Evolutionary conservation across 2,888 invertebrate genomes (phyloP), one percentile per base, ranked within the genome.

Genomic region (Galerucella pusilla): DNA sequence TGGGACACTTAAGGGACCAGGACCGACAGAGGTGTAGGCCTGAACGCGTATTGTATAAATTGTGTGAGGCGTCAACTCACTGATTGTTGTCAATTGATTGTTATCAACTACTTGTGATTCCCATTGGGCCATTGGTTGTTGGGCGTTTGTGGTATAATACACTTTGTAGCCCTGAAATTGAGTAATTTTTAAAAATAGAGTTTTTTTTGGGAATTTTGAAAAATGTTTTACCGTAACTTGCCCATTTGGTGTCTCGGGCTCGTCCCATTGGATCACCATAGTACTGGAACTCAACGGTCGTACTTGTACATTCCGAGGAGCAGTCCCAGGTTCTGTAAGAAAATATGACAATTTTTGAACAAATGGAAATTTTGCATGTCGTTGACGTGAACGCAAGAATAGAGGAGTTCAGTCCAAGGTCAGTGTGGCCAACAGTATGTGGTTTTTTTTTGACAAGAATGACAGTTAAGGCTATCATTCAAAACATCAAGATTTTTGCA

Each of bases 251-350:
- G 96, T 96, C 87, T 97, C 97, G 20, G 99, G 99, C 86, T 97
- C 97, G 84, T 97, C 96, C 99, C 99, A 99, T 86, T 97, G 96
- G 82, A 99, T 97, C 74, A 98, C 94, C 94, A 99, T 96, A 54
- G 98, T 97, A 86, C 95, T 97, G 71, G 97, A 95, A 88, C 97
- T 97, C 81, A 98, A 91, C 7, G 98, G 97, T 71, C 97, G 92
- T 70, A 97, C 98, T 90, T 96, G 95, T 59, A 99, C 96, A 88
- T 97, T 97, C 82, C 95, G 91, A 7, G 99, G 99, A 71, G 98
- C 96, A 84, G 96, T 96, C 84, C 97, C 97, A 78, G 98, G 98
- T 91, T 96, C 98, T 98, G 73, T 9, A 77, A 72, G 67, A 42
- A 61, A 71, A 69, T 35, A 65, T 68, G 73, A 20, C 63, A 75